Base-by-base conservation (phyloP, 1,140 invertebrate species). In the Saccostrea glomerata region DNA sequence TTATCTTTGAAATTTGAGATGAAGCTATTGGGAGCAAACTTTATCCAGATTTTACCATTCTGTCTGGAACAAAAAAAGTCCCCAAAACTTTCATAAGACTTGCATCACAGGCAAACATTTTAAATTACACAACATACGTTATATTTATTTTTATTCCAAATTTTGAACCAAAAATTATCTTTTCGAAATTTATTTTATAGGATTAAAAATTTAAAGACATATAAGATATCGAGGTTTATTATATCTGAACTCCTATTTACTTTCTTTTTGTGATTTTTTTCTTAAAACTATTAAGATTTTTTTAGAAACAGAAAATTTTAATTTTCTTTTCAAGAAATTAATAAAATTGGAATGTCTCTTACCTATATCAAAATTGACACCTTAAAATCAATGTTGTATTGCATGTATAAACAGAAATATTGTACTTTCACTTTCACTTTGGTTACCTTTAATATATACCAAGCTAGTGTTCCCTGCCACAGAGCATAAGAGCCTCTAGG, bases 401-500 rank as follows among this genome's bases (percentile, higher is more conserved):
- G 70, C 25, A 30, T 47, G 47, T 47, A 47, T 47, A 77, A 25
- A 40, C 25, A 30, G 25, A 77, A 63, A 12, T 15, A 77, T 36
- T 30, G 70, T 25, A 77, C 70, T 30, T 23, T 77, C 70, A 77
- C 25, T 36, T 30, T 12, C 23, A 77, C 13, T 77, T 30, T 77
- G 70, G 70, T 77, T 77, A 77, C 70, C 70, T 77, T 73, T 77
- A 47, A 47, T 7, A 77, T 77, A 77, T 77, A 77, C 70, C 23
- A 77, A 77, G 30, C 58, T 15, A 77, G 70, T 30, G 23, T 77
- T 77, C 70, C 70, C 15, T 25, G 23, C 70, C 25, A 25, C 30
- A 36, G 70, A 36, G 70, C 70, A 77, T 20, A 12, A 30, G 70
- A 77, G 70, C 70, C 70, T 36, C 25, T 30, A 77, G 70, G 25